Evolutionary conservation across 2,113 vertebrate species (phyloP).

Genomic region (Polypterus bichir): DNA sequence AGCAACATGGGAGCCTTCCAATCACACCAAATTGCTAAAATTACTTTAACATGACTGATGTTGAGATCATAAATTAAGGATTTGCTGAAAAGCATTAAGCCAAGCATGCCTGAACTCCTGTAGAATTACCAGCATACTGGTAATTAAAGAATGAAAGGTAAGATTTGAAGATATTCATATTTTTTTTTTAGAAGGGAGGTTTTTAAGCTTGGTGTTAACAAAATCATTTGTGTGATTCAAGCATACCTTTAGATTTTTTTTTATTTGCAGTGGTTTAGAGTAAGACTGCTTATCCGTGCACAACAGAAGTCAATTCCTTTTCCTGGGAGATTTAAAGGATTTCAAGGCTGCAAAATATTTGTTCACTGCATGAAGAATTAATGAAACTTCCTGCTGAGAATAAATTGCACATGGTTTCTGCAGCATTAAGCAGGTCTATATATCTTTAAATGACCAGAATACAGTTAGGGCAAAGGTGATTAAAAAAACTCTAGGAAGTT

Average conservation of each 20-base stretch:
- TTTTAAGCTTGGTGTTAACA: constrained; percentile 1
- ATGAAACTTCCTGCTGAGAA: background rate
- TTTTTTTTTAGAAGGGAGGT: too few relatives aligned
- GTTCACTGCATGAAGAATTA: background rate
- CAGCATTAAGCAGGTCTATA: background rate
- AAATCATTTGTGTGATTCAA: background rate
- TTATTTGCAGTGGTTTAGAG: background rate
- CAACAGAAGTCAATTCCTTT: background rate
- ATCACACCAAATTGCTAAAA: too few relatives aligned
- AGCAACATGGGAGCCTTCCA: too few relatives aligned
- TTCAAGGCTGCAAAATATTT: background rate
- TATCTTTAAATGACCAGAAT: constrained; percentile 3
- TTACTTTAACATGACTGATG: too few relatives aligned
- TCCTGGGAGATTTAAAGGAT: constrained; percentile 1
- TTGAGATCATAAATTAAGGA: too few relatives aligned
- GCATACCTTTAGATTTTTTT: constrained; percentile 1
- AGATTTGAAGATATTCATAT: too few relatives aligned
- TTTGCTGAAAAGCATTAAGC: too few relatives aligned
- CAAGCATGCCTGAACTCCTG: too few relatives aligned
- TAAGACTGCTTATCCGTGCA: background rate
- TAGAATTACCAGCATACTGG: too few relatives aligned
- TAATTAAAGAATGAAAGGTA: too few relatives aligned
- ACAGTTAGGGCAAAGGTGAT: background rate
- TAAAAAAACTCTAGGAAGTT: background rate
- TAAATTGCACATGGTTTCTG: background rate